Conservation (phyloP, 2,113 vertebrate genomes). For the Lipophrys pholis region DNA sequence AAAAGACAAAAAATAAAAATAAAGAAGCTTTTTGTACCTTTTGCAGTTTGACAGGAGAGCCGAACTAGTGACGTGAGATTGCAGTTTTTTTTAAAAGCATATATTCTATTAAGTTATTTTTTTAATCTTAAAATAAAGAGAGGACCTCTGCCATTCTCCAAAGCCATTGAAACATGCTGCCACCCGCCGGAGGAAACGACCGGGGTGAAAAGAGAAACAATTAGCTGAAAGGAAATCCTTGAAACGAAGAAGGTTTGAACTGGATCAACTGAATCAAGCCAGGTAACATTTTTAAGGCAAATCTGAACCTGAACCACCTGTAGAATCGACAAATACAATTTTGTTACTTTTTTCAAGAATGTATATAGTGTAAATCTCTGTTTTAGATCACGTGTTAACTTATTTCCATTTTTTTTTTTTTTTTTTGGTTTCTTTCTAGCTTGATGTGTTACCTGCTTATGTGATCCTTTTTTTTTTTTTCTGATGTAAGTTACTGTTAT, state of each 20-base stretch:
- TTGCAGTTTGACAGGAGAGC: constrained; percentile 30
- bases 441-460: constrained; percentile 70
- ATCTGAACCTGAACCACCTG: constrained; percentile 36
- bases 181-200: constrained; percentile 38
- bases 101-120: constrained; percentile 61
- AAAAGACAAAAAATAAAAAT: constrained; percentile 19
- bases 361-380: constrained; percentile 84
- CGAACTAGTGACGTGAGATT: constrained; percentile 18
- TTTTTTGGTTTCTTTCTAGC: constrained; percentile 70
- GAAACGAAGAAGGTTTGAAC: constrained; percentile 43
- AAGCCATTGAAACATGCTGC: constrained; percentile 60
- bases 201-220: constrained; percentile 21
- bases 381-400: constrained; percentile 76
- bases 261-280: constrained; percentile 43
- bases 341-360: constrained; percentile 74
- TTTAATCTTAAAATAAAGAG: constrained; percentile 58
- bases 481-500: constrained; percentile 28
- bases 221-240: constrained; percentile 25
- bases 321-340: constrained; percentile 53
- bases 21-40: constrained; percentile 35
- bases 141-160: constrained; percentile 69
- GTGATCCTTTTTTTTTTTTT: constrained; percentile 73
- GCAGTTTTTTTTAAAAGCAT: constrained; percentile 50
- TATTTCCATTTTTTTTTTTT: constrained; percentile 75
- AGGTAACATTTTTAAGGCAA: constrained; percentile 35